phyloP scores from a whole-genome alignment of 1,140 invertebrate species.

The Drosophila tropicalis region DNA sequence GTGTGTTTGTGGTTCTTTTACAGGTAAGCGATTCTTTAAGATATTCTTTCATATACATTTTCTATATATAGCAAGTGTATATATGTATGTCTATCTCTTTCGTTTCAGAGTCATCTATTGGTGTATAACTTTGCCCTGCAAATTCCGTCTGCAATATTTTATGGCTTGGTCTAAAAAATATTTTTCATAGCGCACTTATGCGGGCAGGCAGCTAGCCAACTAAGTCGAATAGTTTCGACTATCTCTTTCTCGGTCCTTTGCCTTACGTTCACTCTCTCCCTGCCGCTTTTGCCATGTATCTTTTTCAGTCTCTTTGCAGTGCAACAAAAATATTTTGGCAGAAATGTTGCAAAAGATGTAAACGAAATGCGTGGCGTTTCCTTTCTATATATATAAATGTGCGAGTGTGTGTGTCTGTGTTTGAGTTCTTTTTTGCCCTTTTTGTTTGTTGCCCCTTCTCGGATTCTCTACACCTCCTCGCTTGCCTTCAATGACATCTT shows the following conservation, averaged over 20 bases:
- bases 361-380: slow-evolving; percentile 53
- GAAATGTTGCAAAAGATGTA: slow-evolving; percentile 71
- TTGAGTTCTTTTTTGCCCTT: background rate
- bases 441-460: background rate
- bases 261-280: slow-evolving; percentile 1
- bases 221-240: slow-evolving; percentile 48
- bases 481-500: slow-evolving; percentile 54
- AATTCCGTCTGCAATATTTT: slow-evolving; percentile 25
- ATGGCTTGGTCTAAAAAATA: slow-evolving; percentile 20
- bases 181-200: slow-evolving; percentile 48
- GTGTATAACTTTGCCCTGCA: slow-evolving; percentile 6
- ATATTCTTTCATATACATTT: background rate
- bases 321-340: slow-evolving; percentile 61
- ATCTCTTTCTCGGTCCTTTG: slow-evolving; percentile 12
- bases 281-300: background rate
- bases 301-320: slow-evolving; percentile 24
- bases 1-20: too few relatives aligned
- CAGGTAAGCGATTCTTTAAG: background rate
- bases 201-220: slow-evolving; percentile 41
- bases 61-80: background rate
- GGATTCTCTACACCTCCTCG: background rate
- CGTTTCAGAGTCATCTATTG: background rate
- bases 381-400: background rate
- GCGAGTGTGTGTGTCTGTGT: background rate
- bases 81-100: background rate